Conservation (phyloP, 92 coral and sea anemone species). For the Plumapathes pennacea region DNA sequence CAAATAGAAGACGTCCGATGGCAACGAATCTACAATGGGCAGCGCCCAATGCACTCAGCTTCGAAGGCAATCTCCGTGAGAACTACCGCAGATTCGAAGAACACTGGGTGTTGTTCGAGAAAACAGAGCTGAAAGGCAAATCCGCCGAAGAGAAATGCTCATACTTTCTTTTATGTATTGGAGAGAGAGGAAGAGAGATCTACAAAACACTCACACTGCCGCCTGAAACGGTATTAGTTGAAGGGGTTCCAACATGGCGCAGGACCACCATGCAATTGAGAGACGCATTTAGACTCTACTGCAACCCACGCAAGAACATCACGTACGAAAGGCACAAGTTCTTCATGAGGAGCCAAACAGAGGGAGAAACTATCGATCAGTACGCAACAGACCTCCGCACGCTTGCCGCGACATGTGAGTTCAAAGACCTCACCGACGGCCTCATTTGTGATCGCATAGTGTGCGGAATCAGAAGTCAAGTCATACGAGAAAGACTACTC, state of each 20-base stretch:
- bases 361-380: too few species aligned
- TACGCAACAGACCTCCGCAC: too few species aligned
- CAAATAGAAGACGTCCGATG: too few species aligned
- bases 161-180: slow-evolving; percentile 47
- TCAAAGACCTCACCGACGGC: too few species aligned
- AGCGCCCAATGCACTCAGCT: slow-evolving; percentile 26
- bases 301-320: slow-evolving; percentile 28
- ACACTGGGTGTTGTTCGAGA: slow-evolving; percentile 46
- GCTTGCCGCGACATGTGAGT: too few species aligned
- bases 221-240: slow-evolving; percentile 42
- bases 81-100: slow-evolving; percentile 41
- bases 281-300: slow-evolving; percentile 4
- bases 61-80: slow-evolving; percentile 43
- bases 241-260: slow-evolving; percentile 10
- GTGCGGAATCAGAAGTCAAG: slow-evolving; percentile 19
- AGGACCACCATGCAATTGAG: slow-evolving; percentile 4
- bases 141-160: slow-evolving; percentile 46
- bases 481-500: slow-evolving; percentile 35
- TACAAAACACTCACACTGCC: slow-evolving; percentile 35
- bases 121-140: slow-evolving; percentile 37
- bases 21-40: slow-evolving; percentile 39
- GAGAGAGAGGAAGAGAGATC: slow-evolving; percentile 36
- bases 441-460: too few species aligned
- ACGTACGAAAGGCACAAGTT: slow-evolving; percentile 31
- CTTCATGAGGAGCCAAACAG: slow-evolving; percentile 25